Percentiles rank a stretch among this genome's conserved stretches.
phyloP scores from a whole-genome alignment of 2,797 vertebrate species.

The Distichodus sexfasciatus region DNA sequence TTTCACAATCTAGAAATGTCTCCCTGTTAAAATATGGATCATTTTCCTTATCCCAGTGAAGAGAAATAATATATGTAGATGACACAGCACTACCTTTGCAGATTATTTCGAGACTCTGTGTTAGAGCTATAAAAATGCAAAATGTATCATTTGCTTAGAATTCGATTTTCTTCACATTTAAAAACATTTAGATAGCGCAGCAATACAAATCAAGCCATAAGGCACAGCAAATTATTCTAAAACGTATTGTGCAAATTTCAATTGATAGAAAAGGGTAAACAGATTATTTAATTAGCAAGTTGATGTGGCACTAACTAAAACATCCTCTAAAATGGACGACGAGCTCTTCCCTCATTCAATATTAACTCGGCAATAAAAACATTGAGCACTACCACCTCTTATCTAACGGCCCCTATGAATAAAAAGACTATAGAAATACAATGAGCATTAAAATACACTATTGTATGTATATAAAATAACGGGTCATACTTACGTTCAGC shows the following conservation, averaged over 20 bases:
- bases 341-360: conserved; percentile 28
- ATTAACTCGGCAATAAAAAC: neutral
- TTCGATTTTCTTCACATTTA: no score
- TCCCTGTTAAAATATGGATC: no score
- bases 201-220: neutral
- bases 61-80: no score
- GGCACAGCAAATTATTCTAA: neutral
- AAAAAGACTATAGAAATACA: neutral
- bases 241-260: neutral
- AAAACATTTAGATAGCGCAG: no score
- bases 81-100: no score
- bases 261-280: neutral
- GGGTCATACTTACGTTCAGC: neutral
- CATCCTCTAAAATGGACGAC: conserved; percentile 37
- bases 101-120: no score
- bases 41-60: no score
- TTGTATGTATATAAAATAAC: neutral
- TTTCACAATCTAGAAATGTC: no score
- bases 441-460: neutral
- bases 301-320: conserved; percentile 36
- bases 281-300: neutral
- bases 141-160: no score
- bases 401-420: neutral
- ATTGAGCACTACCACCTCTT: neutral
- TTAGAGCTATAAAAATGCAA: no score